These are phyloP conservation scores for Lacanobia oleracea DNA, from an alignment of 2,888 invertebrate species.

Conservation along the genomic window DNA sequence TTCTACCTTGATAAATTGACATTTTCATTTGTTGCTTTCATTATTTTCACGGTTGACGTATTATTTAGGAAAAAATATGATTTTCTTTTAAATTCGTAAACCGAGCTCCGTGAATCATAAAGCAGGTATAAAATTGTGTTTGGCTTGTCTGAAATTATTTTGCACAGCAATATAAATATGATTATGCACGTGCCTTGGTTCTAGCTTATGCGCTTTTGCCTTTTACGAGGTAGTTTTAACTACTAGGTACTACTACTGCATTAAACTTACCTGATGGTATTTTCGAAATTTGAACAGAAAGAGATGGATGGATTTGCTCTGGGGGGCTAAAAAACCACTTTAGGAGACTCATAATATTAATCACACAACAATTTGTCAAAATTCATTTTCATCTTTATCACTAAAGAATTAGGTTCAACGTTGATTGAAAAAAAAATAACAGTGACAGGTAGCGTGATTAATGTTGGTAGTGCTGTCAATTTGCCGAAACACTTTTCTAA, in stretches of 20 bases:
- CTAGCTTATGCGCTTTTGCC: neutral
- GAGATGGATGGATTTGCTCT: no score
- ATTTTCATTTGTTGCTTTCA: conserved; percentile 49
- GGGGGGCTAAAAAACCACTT: no score
- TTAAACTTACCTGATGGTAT: neutral
- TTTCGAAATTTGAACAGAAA: conserved; percentile 1
- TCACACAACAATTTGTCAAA: no score
- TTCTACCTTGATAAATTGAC: conserved; percentile 54
- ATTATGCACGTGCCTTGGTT: conserved; percentile 18
- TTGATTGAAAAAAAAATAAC: no score
- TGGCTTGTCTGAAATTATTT: conserved; percentile 17
- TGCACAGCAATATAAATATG: conserved; percentile 23
- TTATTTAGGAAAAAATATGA: conserved; percentile 10
- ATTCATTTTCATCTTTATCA: no score
- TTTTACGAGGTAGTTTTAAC: conserved; percentile 3
- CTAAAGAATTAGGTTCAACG: no score
- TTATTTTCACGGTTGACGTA: conserved; percentile 43
- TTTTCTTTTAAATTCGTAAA: conserved; percentile 14
- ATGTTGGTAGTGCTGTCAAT: no score
- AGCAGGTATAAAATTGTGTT: conserved; percentile 16
- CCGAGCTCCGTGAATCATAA: neutral
- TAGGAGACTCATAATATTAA: no score
- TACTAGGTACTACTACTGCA: neutral
- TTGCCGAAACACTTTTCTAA: no score
- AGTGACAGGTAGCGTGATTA: no score